Evolutionary conservation across 2,888 invertebrate genomes (phyloP).

Genomic region (Agrilus biguttatus): DNA sequence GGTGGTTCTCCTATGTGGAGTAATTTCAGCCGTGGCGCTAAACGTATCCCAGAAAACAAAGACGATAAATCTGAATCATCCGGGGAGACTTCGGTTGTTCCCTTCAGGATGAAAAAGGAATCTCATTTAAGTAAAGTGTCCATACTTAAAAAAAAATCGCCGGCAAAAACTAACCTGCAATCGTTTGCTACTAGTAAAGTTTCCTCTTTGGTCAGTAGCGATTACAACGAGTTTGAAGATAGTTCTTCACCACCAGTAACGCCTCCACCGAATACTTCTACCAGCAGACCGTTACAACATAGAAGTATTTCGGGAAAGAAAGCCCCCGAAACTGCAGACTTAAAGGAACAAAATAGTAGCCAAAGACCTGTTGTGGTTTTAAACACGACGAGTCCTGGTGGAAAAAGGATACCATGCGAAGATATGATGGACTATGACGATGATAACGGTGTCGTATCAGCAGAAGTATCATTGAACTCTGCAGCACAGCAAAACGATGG

Average conservation of each 20-base stretch:
- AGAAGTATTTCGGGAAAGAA: constrained; percentile 18
- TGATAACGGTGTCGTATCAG: constrained; percentile 40
- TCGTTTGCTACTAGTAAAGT: constrained; percentile 30
- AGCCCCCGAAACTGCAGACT: constrained; percentile 13
- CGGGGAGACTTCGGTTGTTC: constrained; percentile 6
- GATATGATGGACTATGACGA: constrained; percentile 45
- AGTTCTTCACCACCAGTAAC: constrained; percentile 41
- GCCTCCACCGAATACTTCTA: constrained; percentile 30
- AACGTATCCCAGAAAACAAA: constrained; percentile 20
- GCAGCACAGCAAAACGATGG: constrained; percentile 42
- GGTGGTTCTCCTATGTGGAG: constrained; percentile 57
- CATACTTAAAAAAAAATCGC: constrained; percentile 40
- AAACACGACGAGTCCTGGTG: constrained; percentile 19
- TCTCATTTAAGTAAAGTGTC: constrained; percentile 39
- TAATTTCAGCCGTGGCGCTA: constrained; percentile 27
- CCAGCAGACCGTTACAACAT: constrained; percentile 15
- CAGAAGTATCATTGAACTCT: constrained; percentile 43
- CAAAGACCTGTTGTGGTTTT: constrained; percentile 9
- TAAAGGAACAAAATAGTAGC: constrained; percentile 14
- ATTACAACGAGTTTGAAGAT: constrained; percentile 45
- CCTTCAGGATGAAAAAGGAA: constrained; percentile 30
- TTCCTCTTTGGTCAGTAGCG: constrained; percentile 39
- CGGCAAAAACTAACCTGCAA: constrained; percentile 24
- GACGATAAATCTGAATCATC: constrained; percentile 13
- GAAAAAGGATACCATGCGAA: constrained; percentile 32